Percentiles rank a stretch among this genome's conserved stretches.
Evolutionary conservation across 1,140 invertebrate species (phyloP).

Genomic region (Sinonovacula constricta): DNA sequence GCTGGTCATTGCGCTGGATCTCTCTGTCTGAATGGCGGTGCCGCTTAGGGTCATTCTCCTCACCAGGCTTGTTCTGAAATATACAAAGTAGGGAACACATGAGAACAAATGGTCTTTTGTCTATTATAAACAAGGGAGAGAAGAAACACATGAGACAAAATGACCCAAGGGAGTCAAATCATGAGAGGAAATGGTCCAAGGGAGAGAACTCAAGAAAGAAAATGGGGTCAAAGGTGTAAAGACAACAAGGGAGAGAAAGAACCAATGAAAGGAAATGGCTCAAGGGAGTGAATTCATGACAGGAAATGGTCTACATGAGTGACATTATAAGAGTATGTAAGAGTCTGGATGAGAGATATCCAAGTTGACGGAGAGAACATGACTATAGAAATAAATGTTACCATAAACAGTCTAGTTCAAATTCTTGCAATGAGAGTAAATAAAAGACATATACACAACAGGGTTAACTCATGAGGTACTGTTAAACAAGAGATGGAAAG

Average conservation of each 20-base stretch:
- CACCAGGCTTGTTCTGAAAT: slow-evolving; percentile 35
- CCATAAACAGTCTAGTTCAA: too few relatives aligned
- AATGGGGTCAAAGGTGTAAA: not conserved
- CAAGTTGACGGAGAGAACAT: too few relatives aligned
- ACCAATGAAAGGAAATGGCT: too few relatives aligned
- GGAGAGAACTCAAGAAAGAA: not conserved
- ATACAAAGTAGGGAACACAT: not conserved
- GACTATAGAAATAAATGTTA: too few relatives aligned
- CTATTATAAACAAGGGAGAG: not conserved
- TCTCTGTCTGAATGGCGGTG: slow-evolving; percentile 48
- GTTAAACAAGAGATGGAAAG: too few relatives aligned
- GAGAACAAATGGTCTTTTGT: not conserved
- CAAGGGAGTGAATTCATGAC: too few relatives aligned
- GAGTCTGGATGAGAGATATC: too few relatives aligned
- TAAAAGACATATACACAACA: too few relatives aligned
- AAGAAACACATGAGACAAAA: not conserved
- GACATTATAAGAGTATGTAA: too few relatives aligned
- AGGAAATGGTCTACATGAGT: too few relatives aligned
- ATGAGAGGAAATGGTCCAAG: not conserved
- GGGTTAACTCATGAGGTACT: too few relatives aligned
- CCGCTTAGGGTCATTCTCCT: slow-evolving; percentile 36
- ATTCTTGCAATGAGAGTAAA: too few relatives aligned
- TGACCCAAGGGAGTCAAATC: not conserved
- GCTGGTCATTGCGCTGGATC: slow-evolving; percentile 37
- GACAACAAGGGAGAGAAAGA: not conserved